Base-by-base conservation (phyloP, 2,888 invertebrate genomes). In the Drosophila demipolita region DNA sequence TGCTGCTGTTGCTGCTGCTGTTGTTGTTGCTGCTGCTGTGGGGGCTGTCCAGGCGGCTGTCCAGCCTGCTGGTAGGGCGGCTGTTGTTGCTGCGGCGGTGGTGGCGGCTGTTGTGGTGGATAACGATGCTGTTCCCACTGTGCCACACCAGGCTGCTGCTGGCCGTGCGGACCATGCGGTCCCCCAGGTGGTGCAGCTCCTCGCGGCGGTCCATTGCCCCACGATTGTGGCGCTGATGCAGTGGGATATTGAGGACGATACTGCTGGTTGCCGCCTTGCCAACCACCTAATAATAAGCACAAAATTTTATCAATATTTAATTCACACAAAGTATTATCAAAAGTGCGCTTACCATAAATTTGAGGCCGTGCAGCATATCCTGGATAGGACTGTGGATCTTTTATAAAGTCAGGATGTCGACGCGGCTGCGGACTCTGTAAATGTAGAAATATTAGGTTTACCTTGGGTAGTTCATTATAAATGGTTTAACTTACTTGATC, bases 401-500 rank as follows among this genome's bases (percentile, higher is more conserved):
- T 96, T 87, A 95, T 95, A 94, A 97, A 97, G 94, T 97, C 97
- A 63, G 97, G 97, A 94, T 97, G 97, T 89, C 97, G 94, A 83
- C 97, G 94, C 52, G 96, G 96, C 86, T 96, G 96, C 58, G 95
- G 95, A 78, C 95, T 94, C 89, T 96, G 95, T 55, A 94, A 80
- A 94, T 94, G 89, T 23, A 64, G 54, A 52, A 3, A 2, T 33
- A 6, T 59, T 38, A 35, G 11, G 3, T 9, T 29, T 0, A n/a
- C 33, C 0, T 15, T 12, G 42, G 3, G 3, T 12, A 32, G 23
- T 54, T 11, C 11, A 17, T 20, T 1, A 36, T 42, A 26, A 62
- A 11, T 26, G 45, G 11, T 2, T 1, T 1, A 42, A 69, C 75
- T 73, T 83, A 93, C 93, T 88, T 93, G 93, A 79, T 93, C 93